These are phyloP conservation scores for Dynastes tityus DNA, from an alignment of 2,888 invertebrate species.

Conservation along the genomic window DNA sequence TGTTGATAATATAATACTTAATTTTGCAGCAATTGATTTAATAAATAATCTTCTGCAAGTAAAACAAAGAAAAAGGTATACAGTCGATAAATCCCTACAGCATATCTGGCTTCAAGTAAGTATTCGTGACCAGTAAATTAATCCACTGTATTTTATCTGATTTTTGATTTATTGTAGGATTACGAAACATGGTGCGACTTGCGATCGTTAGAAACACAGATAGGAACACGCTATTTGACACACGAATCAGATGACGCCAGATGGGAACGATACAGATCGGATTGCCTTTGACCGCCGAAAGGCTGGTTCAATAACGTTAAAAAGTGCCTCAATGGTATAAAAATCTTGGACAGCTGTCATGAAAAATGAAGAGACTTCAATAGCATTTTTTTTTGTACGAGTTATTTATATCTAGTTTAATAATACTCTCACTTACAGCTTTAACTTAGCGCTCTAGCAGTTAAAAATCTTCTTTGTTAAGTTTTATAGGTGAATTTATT, in stretches of 20 bases:
- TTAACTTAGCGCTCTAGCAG: conserved; percentile 20
- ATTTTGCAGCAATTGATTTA: conserved; percentile 91
- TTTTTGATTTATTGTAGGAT: conserved; percentile 73
- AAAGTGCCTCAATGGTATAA: conserved; percentile 68
- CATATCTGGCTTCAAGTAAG: conserved; percentile 96
- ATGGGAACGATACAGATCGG: conserved; percentile 78
- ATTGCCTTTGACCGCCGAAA: conserved; percentile 69
- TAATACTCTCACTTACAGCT: conserved; percentile 43
- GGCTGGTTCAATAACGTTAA: conserved; percentile 71
- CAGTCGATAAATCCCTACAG: conserved; percentile 95
- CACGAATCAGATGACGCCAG: conserved; percentile 95
- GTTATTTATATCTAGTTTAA: conserved; percentile 44
- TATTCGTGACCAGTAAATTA: background rate
- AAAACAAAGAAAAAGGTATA: conserved; percentile 94
- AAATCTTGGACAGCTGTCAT: conserved; percentile 59
- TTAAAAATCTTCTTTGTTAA: conserved; percentile 11
- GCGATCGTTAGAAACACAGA: conserved; percentile 85
- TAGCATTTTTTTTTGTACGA: conserved; percentile 38
- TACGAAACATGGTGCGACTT: conserved; percentile 96
- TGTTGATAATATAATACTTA: conserved; percentile 44
- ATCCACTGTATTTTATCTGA: no score
- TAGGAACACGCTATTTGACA: conserved; percentile 86
- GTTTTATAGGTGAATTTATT: conserved; percentile 12
- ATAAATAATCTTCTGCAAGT: conserved; percentile 98
- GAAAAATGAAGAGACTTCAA: conserved; percentile 30